phyloP scores from a whole-genome alignment of 2,113 vertebrate genomes.

The Chaetorhynchus papuensis region DNA sequence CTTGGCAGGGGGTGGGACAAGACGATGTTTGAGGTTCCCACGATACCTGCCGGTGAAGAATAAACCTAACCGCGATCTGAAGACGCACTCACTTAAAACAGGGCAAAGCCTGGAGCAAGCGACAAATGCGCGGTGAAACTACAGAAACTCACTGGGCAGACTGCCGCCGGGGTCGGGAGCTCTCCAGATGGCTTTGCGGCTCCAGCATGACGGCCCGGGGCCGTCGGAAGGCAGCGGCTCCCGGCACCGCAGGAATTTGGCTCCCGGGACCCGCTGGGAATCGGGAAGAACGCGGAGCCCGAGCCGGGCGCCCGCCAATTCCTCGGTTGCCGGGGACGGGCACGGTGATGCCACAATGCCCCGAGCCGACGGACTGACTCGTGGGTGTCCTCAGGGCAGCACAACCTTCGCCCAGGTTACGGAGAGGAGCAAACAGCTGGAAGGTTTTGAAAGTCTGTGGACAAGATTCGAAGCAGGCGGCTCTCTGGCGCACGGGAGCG shows the following conservation, averaged over 20 bases:
- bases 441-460: neutral
- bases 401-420: neutral
- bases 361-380: neutral
- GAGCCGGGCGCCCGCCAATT: too few species aligned
- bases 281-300: too few species aligned
- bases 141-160: neutral
- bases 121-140: accelerated
- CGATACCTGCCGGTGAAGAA: too few species aligned
- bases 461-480: neutral
- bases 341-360: neutral
- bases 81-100: too few species aligned
- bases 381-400: neutral
- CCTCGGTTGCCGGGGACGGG: neutral
- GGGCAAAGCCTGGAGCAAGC: accelerated
- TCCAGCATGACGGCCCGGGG: too few species aligned
- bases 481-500: neutral
- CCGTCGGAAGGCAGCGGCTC: neutral
- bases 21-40: too few species aligned
- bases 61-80: neutral
- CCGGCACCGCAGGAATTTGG: too few species aligned
- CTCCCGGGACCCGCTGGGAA: neutral
- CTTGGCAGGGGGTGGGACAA: accelerated
- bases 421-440: neutral
- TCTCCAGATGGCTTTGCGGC: too few species aligned
- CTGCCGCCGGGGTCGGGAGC: too few species aligned